Evolutionary conservation across 2,888 invertebrate species (phyloP).

Genomic region (Brenthis ino): DNA sequence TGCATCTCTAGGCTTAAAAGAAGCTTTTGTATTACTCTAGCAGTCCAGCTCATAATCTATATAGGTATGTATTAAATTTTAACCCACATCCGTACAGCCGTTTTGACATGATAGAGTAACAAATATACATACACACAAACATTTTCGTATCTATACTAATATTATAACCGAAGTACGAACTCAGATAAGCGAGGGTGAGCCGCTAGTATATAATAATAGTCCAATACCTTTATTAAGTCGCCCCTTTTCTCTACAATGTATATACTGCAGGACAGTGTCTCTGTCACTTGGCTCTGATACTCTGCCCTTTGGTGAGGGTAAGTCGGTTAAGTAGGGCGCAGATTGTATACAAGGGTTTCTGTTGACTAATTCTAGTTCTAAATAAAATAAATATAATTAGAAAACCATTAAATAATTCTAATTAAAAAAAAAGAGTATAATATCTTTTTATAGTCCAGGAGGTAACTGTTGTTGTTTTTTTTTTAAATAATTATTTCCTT

Average conservation of each 20-base stretch:
- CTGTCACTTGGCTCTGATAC: slow-evolving; percentile 42
- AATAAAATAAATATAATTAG: slow-evolving; percentile 13
- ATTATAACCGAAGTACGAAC: too few species aligned
- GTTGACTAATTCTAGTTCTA: slow-evolving; percentile 52
- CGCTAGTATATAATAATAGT: background rate
- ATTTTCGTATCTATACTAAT: background rate
- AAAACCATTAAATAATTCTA: background rate
- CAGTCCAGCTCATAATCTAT: too few species aligned
- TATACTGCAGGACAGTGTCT: slow-evolving; percentile 49
- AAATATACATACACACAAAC: background rate
- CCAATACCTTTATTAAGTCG: slow-evolving; percentile 28
- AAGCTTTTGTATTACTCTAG: too few species aligned
- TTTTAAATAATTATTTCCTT: too few species aligned
- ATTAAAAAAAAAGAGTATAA: background rate
- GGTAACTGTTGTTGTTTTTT: too few species aligned
- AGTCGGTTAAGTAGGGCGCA: slow-evolving; percentile 49
- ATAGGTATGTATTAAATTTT: too few species aligned
- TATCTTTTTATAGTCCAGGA: background rate
- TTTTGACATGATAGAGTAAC: too few species aligned
- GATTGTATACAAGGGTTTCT: slow-evolving; percentile 55
- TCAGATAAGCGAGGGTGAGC: too few species aligned
- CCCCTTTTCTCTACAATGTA: slow-evolving; percentile 45
- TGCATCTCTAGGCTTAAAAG: too few species aligned
- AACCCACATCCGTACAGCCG: too few species aligned
- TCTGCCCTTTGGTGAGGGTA: slow-evolving; percentile 34